Conservation (phyloP, 2,113 vertebrate genomes). For the Panthera uncia region DNA sequence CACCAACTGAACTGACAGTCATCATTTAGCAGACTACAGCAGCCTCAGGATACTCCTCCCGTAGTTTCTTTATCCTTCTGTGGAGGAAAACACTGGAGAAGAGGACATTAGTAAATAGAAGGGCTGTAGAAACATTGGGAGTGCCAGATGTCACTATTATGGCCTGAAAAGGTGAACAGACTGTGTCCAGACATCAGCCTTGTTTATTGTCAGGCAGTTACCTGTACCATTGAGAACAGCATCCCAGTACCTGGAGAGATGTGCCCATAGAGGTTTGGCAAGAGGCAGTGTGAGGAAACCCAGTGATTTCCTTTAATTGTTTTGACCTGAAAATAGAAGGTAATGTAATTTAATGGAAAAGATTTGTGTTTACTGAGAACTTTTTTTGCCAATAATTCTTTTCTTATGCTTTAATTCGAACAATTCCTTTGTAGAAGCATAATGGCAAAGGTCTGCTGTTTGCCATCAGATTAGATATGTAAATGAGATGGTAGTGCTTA, state of each 20-base stretch:
- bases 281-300: background rate
- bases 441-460: slow-evolving; percentile 33
- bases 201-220: background rate
- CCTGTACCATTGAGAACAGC: background rate
- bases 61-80: background rate
- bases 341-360: slow-evolving; percentile 12
- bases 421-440: background rate
- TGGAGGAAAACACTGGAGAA: background rate
- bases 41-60: background rate
- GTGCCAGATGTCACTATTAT: background rate
- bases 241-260: background rate
- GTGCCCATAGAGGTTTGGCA: background rate
- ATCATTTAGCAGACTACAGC: background rate
- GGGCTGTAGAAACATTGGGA: background rate
- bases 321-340: slow-evolving; percentile 27
- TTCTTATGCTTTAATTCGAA: slow-evolving; percentile 39
- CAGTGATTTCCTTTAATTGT: background rate
- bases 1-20: background rate
- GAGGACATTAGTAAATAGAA: background rate
- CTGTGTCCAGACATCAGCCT: background rate
- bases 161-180: background rate
- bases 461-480: background rate
- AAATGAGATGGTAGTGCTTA: slow-evolving; percentile 35
- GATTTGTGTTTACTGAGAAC: background rate
- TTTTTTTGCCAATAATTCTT: background rate